Conservation (phyloP, 2,113 vertebrate genomes). For the Rhinolophus ferrumequinum region DNA sequence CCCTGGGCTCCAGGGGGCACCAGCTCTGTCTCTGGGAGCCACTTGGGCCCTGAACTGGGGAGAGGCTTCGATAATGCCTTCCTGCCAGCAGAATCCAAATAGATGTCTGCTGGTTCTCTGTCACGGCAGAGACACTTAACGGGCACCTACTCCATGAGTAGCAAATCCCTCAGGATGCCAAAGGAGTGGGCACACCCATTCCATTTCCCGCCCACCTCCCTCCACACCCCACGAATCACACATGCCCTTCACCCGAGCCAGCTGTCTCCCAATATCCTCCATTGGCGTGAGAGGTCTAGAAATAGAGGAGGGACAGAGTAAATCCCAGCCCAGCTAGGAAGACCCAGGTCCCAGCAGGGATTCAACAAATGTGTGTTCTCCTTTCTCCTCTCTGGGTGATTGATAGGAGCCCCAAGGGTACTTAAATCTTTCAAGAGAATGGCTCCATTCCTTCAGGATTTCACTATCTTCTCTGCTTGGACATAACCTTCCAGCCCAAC, state of each 20-base stretch:
- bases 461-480: neutral
- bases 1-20: neutral
- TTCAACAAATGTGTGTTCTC: neutral
- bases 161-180: neutral
- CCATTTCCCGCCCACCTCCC: neutral
- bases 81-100: neutral
- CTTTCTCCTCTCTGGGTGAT: neutral
- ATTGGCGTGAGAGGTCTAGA: neutral
- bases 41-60: neutral
- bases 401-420: neutral
- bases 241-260: neutral
- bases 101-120: neutral
- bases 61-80: neutral
- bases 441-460: neutral
- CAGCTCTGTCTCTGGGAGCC: neutral
- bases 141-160: neutral
- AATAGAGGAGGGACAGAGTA: neutral
- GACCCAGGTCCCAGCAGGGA: neutral
- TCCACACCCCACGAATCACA: neutral
- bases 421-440: slow-evolving; percentile 28
- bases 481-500: neutral
- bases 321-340: neutral
- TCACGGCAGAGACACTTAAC: neutral
- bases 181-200: neutral
- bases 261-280: neutral